A percentile compares a stretch with the other conserved stretches of the same genome.
Evolutionary conservation across 2,888 invertebrate genomes (phyloP).

Genomic region (Pycnomerus fuliginosus): DNA sequence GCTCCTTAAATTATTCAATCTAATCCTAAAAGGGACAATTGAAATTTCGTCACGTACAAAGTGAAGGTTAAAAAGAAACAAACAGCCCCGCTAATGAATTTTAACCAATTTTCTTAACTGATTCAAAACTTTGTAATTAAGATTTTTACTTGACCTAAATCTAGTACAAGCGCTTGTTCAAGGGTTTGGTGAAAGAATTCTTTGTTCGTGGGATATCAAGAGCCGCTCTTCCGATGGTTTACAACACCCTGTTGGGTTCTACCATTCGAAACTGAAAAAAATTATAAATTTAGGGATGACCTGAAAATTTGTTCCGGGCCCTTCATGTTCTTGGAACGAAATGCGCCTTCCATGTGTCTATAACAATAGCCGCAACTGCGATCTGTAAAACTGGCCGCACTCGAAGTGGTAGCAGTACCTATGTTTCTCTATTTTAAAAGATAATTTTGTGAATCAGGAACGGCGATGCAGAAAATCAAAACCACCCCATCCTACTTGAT

Average conservation of each 20-base stretch:
- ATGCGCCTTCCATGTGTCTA: no score
- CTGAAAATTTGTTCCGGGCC: no score
- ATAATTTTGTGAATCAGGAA: no score
- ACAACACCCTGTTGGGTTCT: constrained; percentile 9
- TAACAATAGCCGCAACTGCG: no score
- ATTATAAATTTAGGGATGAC: no score
- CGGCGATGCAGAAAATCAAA: no score
- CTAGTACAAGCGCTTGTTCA: constrained; percentile 1
- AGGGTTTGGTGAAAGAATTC: constrained; percentile 10
- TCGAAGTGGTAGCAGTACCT: no score
- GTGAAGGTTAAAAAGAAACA: constrained; percentile 6
- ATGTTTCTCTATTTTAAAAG: no score
- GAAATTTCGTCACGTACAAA: constrained; percentile 15
- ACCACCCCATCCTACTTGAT: no score
- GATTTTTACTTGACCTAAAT: constrained; percentile 9
- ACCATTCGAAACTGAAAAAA: constrained; percentile 2
- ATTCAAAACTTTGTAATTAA: constrained; percentile 4
- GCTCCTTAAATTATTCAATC: constrained; percentile 16
- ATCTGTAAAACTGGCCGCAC: no score
- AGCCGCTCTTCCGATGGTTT: constrained; percentile 3
- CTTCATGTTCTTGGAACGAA: no score
- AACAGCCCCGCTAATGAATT: constrained; percentile 12
- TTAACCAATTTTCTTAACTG: constrained; percentile 8
- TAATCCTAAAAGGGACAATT: constrained; percentile 17
- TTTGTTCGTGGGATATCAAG: constrained; percentile 6